A percentile compares a stretch with the other conserved stretches of the same genome.
Conservation (phyloP, 2,888 invertebrate genomes). For the Lasioglossum zephyrum region DNA sequence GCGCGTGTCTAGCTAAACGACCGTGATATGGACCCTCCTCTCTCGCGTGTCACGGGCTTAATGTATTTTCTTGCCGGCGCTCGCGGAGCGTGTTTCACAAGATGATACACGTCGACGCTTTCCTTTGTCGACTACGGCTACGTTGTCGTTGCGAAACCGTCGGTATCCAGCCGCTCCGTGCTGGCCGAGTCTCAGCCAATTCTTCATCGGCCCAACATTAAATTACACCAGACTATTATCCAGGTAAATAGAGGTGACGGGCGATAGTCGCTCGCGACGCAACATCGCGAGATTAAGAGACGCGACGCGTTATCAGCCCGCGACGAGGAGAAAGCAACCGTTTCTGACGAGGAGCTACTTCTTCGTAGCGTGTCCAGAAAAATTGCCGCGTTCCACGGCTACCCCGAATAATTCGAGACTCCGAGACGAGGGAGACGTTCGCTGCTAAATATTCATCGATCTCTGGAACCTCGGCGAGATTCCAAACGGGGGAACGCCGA, state of each 20-base stretch:
- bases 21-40: conserved; percentile 36
- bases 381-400: conserved; percentile 14
- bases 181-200: conserved; percentile 11
- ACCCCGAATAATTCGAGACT: neutral
- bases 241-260: neutral
- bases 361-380: neutral
- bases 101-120: conserved; percentile 52
- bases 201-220: conserved; percentile 23
- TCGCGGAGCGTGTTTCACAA: conserved; percentile 56
- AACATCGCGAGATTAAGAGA: neutral
- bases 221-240: neutral
- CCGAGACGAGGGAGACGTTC: conserved; percentile 17
- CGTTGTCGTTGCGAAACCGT: conserved; percentile 52
- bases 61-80: conserved; percentile 43
- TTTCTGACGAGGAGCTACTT: neutral
- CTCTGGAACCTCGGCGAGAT: neutral
- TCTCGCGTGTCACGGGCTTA: conserved; percentile 40
- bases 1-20: conserved; percentile 39
- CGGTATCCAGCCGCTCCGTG: neutral
- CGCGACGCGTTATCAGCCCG: conserved; percentile 14
- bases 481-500: conserved; percentile 6
- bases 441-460: conserved; percentile 38
- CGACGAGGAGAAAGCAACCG: conserved; percentile 15
- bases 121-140: conserved; percentile 55
- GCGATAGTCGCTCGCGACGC: neutral